A percentile compares a stretch with the other conserved stretches of the same genome.
Evolutionary conservation across 2,888 invertebrate genomes (phyloP).

Genomic region (Malachius bipustulatus): DNA sequence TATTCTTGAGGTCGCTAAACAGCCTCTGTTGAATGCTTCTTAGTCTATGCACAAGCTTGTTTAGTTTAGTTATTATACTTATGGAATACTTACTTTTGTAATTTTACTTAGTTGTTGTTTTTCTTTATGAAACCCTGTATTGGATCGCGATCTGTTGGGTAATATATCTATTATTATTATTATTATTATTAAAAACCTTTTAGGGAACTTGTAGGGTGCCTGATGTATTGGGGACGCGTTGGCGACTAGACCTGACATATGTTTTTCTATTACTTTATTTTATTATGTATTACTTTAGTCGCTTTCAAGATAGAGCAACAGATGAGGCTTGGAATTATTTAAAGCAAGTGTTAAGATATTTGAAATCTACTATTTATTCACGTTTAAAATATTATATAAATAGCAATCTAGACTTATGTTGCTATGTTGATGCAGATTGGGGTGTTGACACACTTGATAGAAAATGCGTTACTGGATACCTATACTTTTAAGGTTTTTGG

Average conservation of each 20-base stretch:
- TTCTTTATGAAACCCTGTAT: too few species aligned
- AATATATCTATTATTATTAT: too few species aligned
- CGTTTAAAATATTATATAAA: conserved; percentile 11
- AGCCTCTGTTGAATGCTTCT: too few species aligned
- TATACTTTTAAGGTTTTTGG: too few species aligned
- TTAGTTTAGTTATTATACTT: too few species aligned
- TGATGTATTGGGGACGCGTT: conserved; percentile 18
- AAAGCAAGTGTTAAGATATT: conserved; percentile 17
- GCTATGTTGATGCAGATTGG: conserved; percentile 27
- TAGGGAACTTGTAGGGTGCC: conserved; percentile 15
- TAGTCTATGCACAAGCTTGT: too few species aligned
- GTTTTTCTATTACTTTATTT: conserved; percentile 13
- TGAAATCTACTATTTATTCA: conserved; percentile 15
- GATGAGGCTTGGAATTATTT: conserved; percentile 14
- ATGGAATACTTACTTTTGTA: too few species aligned
- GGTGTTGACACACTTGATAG: conserved; percentile 20
- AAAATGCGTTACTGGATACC: conserved; percentile 25
- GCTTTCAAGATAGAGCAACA: conserved; percentile 14
- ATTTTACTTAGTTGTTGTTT: too few species aligned
- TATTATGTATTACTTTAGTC: conserved; percentile 16
- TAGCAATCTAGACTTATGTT: conserved; percentile 9
- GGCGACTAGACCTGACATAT: conserved; percentile 13
- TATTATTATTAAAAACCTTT: too few species aligned
- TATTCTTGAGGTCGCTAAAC: too few species aligned
- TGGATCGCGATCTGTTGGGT: too few species aligned